Conservation (phyloP, 2,888 invertebrate species). For the Galerucella calmariensis region DNA sequence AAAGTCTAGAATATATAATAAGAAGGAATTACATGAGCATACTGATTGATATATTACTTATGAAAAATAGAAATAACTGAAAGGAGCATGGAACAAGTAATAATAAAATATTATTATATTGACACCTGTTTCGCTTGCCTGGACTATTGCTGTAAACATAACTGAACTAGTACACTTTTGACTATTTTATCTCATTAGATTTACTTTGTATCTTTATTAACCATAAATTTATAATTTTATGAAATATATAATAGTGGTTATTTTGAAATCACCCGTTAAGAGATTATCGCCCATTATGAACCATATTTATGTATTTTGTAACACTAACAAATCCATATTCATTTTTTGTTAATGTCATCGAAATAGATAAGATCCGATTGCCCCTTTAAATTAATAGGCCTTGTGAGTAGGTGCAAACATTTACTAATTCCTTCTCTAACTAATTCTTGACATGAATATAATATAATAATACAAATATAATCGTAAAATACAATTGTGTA, state of each 20-base stretch:
- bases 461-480: not conserved
- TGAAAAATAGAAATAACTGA: too few species aligned
- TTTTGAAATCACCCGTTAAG: conserved; percentile 38
- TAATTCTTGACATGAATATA: not conserved
- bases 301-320: conserved; percentile 16
- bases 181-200: conserved; percentile 30
- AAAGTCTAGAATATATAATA: too few species aligned
- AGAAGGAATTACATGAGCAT: too few species aligned
- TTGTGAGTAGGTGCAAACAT: not conserved
- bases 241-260: conserved; percentile 28
- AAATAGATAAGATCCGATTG: not conserved
- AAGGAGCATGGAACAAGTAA: not conserved
- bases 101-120: not conserved
- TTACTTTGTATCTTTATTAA: conserved; percentile 37
- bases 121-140: not conserved
- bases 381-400: not conserved
- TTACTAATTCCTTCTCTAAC: too few species aligned
- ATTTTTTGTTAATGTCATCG: conserved; percentile 5
- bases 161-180: not conserved
- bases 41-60: too few species aligned
- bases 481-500: not conserved
- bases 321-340: conserved; percentile 13
- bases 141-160: not conserved
- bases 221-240: conserved; percentile 33
- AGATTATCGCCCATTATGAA: conserved; percentile 28